These are phyloP conservation scores for Aquatica leii DNA, from an alignment of 2,888 invertebrate species.

Conservation along the genomic window DNA sequence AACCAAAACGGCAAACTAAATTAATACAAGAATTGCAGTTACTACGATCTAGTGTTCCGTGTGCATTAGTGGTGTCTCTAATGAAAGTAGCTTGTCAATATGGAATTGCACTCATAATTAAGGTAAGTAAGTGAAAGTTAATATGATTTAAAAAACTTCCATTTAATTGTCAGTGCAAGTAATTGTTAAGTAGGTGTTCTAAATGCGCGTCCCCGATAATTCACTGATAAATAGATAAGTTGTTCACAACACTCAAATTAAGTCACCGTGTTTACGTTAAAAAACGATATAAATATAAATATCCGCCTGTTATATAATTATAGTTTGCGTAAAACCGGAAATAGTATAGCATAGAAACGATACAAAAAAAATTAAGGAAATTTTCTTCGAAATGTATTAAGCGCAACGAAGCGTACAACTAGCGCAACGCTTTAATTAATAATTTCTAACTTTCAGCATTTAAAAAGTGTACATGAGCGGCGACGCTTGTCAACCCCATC, in stretches of 20 bases:
- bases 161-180: no score
- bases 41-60: neutral
- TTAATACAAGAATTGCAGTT: neutral
- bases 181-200: no score
- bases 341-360: no score
- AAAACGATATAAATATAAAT: no score
- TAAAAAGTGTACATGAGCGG: conserved; percentile 37
- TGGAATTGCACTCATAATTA: neutral
- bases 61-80: neutral
- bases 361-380: neutral
- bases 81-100: conserved; percentile 9
- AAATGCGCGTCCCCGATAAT: no score
- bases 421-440: neutral
- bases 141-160: no score
- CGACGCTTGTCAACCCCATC: conserved; percentile 33
- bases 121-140: neutral
- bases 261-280: no score
- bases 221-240: no score
- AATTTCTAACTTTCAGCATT: conserved; percentile 14
- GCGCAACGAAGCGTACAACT: conserved; percentile 6
- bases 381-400: neutral
- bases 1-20: neutral
- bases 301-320: no score
- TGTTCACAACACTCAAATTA: no score
- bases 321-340: no score